Evolutionary conservation across 2,797 vertebrate genomes (phyloP).

Genomic region (Cirrhinus molitorella): DNA sequence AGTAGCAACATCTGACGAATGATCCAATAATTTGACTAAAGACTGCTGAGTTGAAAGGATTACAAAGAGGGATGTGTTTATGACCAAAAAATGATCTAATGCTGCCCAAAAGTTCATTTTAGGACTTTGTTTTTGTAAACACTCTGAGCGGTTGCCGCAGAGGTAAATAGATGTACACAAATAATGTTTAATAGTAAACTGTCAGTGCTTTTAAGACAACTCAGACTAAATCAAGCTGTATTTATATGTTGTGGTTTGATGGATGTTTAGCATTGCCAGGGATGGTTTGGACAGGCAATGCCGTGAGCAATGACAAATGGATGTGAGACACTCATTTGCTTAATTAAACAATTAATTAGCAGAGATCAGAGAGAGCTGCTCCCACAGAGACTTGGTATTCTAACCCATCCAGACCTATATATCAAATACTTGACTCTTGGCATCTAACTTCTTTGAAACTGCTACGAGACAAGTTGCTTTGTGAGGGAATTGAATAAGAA

Average conservation of each 20-base stretch:
- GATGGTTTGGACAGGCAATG: background rate
- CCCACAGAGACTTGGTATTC: background rate
- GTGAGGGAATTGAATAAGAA: background rate
- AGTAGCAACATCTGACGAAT: background rate
- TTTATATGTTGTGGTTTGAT: background rate
- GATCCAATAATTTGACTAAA: background rate
- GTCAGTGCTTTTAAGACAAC: background rate
- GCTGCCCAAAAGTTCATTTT: background rate
- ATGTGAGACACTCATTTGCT: conserved; percentile 5
- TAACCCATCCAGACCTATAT: background rate
- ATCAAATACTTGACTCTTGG: background rate
- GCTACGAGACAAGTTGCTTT: background rate
- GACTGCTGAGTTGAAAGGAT: background rate
- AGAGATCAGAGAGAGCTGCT: background rate
- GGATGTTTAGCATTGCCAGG: background rate
- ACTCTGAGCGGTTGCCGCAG: background rate
- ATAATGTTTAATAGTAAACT: background rate
- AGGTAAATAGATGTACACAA: background rate
- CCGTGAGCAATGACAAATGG: background rate
- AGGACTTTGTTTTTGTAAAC: background rate
- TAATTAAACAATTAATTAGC: conserved; percentile 42
- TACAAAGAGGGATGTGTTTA: background rate
- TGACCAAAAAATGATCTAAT: background rate
- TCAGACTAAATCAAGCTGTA: background rate
- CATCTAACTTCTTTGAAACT: conserved; percentile 18